phyloP scores from a whole-genome alignment of 1,140 invertebrate genomes.

The Sminthurinus signatus region DNA sequence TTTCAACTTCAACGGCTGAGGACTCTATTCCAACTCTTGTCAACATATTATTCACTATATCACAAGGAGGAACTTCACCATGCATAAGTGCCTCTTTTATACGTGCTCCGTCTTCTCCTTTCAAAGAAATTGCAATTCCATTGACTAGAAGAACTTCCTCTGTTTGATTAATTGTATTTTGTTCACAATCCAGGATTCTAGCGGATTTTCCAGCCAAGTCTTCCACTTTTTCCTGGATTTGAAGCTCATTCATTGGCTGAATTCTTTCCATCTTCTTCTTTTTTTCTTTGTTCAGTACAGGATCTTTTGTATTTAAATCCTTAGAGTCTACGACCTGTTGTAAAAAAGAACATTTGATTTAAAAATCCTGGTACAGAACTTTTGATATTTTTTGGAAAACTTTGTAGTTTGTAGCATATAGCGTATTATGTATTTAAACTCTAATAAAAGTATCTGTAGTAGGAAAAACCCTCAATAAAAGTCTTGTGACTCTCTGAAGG shows the following conservation, averaged over 20 bases:
- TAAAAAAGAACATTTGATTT: too few relatives aligned
- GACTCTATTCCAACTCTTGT: slow-evolving; percentile 55
- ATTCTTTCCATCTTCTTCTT: not conserved
- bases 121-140: slow-evolving; percentile 61
- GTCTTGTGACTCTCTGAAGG: too few relatives aligned
- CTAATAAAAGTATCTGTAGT: too few relatives aligned
- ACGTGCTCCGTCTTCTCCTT: slow-evolving; percentile 60
- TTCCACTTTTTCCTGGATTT: slow-evolving; percentile 69
- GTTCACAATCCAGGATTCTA: slow-evolving; percentile 68
- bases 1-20: slow-evolving; percentile 64
- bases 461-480: too few relatives aligned
- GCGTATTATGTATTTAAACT: too few relatives aligned
- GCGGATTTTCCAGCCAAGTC: slow-evolving; percentile 65
- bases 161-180: slow-evolving; percentile 62
- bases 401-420: too few relatives aligned
- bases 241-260: slow-evolving; percentile 15
- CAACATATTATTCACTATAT: slow-evolving; percentile 64
- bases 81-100: slow-evolving; percentile 62
- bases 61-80: slow-evolving; percentile 59
- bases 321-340: too few relatives aligned
- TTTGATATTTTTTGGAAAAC: too few relatives aligned
- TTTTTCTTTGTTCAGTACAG: too few relatives aligned
- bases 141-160: slow-evolving; percentile 68
- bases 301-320: too few relatives aligned
- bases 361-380: too few relatives aligned